These are phyloP conservation scores for Hemibagrus wyckioides DNA, from an alignment of 2,113 vertebrate genomes.

Conservation along the genomic window DNA sequence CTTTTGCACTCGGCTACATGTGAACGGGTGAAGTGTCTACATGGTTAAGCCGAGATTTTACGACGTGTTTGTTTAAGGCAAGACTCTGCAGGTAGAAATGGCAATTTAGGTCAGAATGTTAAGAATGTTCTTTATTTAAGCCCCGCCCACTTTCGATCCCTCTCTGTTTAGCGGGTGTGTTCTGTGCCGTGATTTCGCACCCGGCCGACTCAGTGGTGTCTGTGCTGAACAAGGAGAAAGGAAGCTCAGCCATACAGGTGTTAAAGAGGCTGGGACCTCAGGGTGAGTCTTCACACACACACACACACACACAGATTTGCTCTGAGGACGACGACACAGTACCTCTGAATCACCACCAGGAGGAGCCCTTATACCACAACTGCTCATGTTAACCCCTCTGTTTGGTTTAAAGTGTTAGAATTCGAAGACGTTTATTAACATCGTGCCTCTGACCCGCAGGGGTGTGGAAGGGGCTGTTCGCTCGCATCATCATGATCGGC, in stretches of 20 bases:
- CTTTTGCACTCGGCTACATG: too few species aligned
- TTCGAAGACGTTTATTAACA: neutral
- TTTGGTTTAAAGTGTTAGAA: neutral
- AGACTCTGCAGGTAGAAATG: too few species aligned
- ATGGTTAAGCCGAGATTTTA: too few species aligned
- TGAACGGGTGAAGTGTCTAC: too few species aligned
- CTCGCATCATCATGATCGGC: constrained; percentile 99
- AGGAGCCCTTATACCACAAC: constrained; percentile 65
- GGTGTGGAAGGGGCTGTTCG: constrained; percentile 96
- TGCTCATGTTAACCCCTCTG: neutral
- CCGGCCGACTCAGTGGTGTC: constrained; percentile 85
- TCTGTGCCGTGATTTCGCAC: constrained; percentile 84
- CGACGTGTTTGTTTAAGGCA: too few species aligned
- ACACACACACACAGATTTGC: neutral
- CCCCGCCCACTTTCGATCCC: neutral
- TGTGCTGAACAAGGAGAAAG: constrained; percentile 87
- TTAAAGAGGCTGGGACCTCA: constrained; percentile 80
- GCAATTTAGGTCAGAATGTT: too few species aligned
- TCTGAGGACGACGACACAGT: constrained; percentile 1
- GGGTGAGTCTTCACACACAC: constrained; percentile 63
- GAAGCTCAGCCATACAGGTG: constrained; percentile 81
- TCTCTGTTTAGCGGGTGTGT: constrained; percentile 75
- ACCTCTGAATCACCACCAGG: constrained; percentile 84
- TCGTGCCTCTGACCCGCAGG: constrained; percentile 67
- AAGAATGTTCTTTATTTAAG: too few species aligned